phyloP scores from a whole-genome alignment of 2,113 vertebrate species.

The Vombatus ursinus region DNA sequence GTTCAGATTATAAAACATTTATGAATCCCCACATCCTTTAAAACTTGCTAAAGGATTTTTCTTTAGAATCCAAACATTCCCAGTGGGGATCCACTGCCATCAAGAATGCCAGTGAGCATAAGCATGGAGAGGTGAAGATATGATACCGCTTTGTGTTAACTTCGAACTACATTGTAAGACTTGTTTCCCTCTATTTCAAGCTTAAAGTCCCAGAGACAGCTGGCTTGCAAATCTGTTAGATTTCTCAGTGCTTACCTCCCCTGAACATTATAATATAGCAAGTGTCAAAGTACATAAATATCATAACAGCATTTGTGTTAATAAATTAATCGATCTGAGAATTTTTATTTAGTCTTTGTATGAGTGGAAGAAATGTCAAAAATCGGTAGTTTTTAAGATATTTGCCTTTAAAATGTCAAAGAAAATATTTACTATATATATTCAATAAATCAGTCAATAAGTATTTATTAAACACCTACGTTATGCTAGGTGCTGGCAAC shows the following conservation, averaged over 20 bases:
- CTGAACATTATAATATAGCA: neutral
- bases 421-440: constrained; percentile 49
- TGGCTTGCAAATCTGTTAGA: constrained; percentile 36
- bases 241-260: constrained; percentile 36
- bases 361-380: constrained; percentile 42
- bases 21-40: constrained; percentile 1
- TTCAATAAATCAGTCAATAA: neutral
- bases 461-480: neutral
- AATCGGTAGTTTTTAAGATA: constrained; percentile 52
- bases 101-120: neutral
- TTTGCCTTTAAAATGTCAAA: neutral
- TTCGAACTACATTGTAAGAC: constrained; percentile 2
- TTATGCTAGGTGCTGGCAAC: neutral
- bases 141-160: neutral
- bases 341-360: constrained; percentile 67
- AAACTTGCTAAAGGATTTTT: constrained; percentile 38
- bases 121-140: neutral
- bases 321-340: constrained; percentile 49
- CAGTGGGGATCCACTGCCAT: neutral
- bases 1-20: constrained; percentile 14
- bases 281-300: constrained; percentile 20
- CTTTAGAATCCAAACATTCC: neutral
- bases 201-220: neutral
- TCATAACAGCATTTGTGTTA: constrained; percentile 43
- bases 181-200: neutral